A percentile compares a stretch with the other conserved stretches of the same genome.
These are phyloP conservation scores for Magallana nippona DNA, from an alignment of 2,888 invertebrate genomes.

Conservation along the genomic window DNA sequence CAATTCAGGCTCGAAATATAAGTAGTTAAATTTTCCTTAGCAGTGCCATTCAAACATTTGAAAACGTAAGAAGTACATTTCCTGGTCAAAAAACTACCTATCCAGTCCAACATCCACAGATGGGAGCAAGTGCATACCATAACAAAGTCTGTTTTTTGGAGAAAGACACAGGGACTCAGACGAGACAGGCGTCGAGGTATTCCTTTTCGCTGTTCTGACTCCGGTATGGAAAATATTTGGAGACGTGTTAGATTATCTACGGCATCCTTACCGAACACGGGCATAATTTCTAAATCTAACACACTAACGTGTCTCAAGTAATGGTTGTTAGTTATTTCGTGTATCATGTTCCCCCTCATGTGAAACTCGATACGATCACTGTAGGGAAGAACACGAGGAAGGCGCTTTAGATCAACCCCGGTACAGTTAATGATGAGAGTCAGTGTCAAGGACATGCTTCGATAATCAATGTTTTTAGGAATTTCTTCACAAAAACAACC, in stretches of 20 bases:
- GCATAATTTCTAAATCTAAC: background rate
- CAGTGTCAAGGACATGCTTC: background rate
- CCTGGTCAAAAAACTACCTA: background rate
- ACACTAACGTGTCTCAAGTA: background rate
- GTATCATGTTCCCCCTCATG: background rate
- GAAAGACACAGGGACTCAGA: background rate
- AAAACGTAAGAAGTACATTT: background rate
- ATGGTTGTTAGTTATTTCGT: background rate
- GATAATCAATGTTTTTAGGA: background rate
- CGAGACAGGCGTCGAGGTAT: background rate
- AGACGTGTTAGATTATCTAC: background rate
- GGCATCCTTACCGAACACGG: background rate
- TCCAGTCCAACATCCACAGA: conserved; percentile 10
- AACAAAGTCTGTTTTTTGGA: background rate
- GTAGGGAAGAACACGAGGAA: conserved; percentile 1
- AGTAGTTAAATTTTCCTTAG: background rate
- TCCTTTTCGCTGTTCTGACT: background rate
- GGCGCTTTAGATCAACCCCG: background rate
- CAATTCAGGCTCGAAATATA: background rate
- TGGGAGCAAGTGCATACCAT: conserved; percentile 1
- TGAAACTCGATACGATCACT: background rate
- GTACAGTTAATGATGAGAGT: background rate
- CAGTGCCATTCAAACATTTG: background rate
- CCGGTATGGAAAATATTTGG: background rate
- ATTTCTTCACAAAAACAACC: background rate